Base-by-base conservation (phyloP, 1,140 invertebrate genomes). In the Polypedilum pembai region DNA sequence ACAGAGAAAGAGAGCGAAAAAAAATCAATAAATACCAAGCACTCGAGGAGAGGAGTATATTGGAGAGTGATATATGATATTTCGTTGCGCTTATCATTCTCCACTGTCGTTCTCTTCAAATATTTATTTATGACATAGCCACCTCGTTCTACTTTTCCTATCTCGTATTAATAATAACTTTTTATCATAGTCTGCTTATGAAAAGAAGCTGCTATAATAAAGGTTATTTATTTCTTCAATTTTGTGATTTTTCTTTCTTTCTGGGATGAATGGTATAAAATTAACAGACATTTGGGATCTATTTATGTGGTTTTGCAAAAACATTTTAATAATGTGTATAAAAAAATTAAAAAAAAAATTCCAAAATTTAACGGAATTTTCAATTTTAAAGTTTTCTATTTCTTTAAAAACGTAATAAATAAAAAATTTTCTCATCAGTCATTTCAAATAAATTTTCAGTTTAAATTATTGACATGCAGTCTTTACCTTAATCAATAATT, bases 61-160 rank as follows among this genome's bases (percentile, higher is more conserved):
- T 69, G 65, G 65, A 69, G 24, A 56, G 45, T 69, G 65, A 69
- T 69, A 21, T 69, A 69, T 69, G 65, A 69, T 69, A 21, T 69
- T 69, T 69, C 65, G 17, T 20, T 69, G 17, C 65, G 17, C 17
- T 69, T 69, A 69, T 69, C 65, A 69, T 69, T 69, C n/a, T n/a
- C 20, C 65, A n/a, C 45, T 20, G 65, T 69, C 65, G 17, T 20
- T 69, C 65, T 69, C 5, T 33, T 69, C 65, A 69, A 69, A 69
- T 69, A 69, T 69, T 69, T 69, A 69, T 69, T 69, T 69, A 69
- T 69, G 1, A 20, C 17, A 69, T 56, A 56, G 12, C n/a, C 41
- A 12, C 45, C 12, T 56, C 45, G 12, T n/a, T 56, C 45, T 56
- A 12, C 15, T 8, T 69, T 69, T 69, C 10, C 10, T 69, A 18